Percentiles rank a stretch among this genome's conserved stretches.
phyloP scores from a whole-genome alignment of 1,140 invertebrate species.

The Drosophila busckii region DNA sequence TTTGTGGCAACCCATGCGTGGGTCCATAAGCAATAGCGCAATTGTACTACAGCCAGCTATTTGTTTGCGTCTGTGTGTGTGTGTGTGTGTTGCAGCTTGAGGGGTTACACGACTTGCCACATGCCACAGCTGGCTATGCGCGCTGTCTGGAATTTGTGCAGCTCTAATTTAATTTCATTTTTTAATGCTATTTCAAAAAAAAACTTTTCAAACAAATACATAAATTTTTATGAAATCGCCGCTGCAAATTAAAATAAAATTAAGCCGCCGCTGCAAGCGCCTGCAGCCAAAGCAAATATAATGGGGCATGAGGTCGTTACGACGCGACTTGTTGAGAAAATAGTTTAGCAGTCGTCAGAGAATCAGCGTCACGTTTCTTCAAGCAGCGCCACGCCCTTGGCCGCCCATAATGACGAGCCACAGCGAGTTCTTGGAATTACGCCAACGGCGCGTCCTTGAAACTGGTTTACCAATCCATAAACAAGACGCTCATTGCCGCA shows the following conservation, averaged over 20 bases:
- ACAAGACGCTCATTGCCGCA: constrained; percentile 42
- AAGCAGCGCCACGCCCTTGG: constrained; percentile 38
- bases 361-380: constrained; percentile 9
- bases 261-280: not conserved
- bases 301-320: too few species aligned
- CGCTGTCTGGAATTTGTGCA: too few species aligned
- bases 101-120: constrained; percentile 39
- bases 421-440: constrained; percentile 56
- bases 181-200: too few species aligned
- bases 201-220: too few species aligned
- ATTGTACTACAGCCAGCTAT: constrained; percentile 48
- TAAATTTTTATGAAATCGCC: constrained; percentile 8
- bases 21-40: constrained; percentile 40
- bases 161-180: too few species aligned
- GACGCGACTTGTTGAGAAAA: constrained; percentile 9
- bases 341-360: constrained; percentile 7
- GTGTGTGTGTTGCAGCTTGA: constrained; percentile 29
- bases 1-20: constrained; percentile 25
- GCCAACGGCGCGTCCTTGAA: constrained; percentile 61
- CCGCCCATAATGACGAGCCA: constrained; percentile 39
- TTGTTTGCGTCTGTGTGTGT: constrained; percentile 25
- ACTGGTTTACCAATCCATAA: constrained; percentile 59
- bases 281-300: too few species aligned
- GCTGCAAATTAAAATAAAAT: constrained; percentile 2
- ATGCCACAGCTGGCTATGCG: constrained; percentile 66